phyloP scores from a whole-genome alignment of 1,140 invertebrate species.

The Metaphire vulgaris region DNA sequence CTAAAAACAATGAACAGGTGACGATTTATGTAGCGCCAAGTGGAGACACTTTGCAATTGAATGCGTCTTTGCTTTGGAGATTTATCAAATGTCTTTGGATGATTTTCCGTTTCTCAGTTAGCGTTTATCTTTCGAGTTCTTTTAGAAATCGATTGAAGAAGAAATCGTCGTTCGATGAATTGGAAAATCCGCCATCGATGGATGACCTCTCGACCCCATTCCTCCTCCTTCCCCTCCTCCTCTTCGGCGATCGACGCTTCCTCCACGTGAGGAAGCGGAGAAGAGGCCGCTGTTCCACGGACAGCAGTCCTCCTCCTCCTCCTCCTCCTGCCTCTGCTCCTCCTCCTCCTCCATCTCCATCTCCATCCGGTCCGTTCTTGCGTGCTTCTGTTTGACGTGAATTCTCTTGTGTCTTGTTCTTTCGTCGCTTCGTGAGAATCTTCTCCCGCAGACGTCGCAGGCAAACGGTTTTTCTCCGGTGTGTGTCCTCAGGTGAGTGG shows the following conservation, averaged over 20 bases:
- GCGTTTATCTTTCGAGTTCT: too few relatives aligned
- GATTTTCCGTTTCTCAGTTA: too few relatives aligned
- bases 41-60: too few relatives aligned
- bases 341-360: background rate
- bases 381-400: constrained; percentile 56
- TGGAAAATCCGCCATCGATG: too few relatives aligned
- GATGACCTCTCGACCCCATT: background rate
- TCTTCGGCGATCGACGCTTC: background rate
- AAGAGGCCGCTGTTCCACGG: too few relatives aligned
- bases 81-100: too few relatives aligned
- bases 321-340: background rate
- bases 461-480: constrained; percentile 87
- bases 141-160: too few relatives aligned
- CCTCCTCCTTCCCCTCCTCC: background rate
- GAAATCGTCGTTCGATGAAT: too few relatives aligned
- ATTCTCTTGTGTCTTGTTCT: constrained; percentile 98
- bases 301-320: background rate
- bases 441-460: constrained; percentile 95
- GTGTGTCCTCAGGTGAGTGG: constrained; percentile 52
- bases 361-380: constrained; percentile 26
- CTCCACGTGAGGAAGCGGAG: too few relatives aligned
- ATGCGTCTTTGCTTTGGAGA: too few relatives aligned
- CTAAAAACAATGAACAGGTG: too few relatives aligned
- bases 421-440: constrained; percentile 97
- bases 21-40: too few relatives aligned